Percentiles rank a stretch among this genome's conserved stretches.
These are phyloP conservation scores for Apamea crenata DNA, from an alignment of 2,888 invertebrate genomes.

Conservation along the genomic window DNA sequence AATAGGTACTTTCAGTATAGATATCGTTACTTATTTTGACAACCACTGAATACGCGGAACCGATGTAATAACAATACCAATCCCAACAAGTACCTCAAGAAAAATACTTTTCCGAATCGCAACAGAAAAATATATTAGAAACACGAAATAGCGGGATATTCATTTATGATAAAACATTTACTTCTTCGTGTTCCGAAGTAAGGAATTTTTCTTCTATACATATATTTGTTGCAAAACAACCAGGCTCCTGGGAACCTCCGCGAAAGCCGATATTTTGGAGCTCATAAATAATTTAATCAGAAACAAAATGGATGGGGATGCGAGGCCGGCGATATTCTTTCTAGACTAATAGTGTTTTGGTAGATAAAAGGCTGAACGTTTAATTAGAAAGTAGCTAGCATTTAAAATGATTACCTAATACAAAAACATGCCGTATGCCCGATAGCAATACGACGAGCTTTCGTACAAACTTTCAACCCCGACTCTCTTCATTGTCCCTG, in stretches of 20 bases:
- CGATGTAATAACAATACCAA: conserved; percentile 9
- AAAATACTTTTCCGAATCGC: conserved; percentile 23
- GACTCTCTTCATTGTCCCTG: neutral
- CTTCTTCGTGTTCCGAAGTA: conserved; percentile 47
- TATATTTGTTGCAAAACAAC: conserved; percentile 59
- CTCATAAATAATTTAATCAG: conserved; percentile 70
- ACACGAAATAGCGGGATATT: conserved; percentile 54
- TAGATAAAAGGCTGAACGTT: neutral
- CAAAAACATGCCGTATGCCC: neutral
- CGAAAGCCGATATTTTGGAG: conserved; percentile 66
- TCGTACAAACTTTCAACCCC: neutral
- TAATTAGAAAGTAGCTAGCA: conserved; percentile 13
- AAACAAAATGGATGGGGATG: conserved; percentile 61
- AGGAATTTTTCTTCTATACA: conserved; percentile 53
- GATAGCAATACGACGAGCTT: neutral
- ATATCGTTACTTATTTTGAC: neutral
- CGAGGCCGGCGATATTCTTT: conserved; percentile 28
- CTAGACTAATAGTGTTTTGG: conserved; percentile 36
- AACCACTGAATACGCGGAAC: neutral
- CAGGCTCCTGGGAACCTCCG: conserved; percentile 51
- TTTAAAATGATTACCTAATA: neutral
- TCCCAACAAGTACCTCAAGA: neutral
- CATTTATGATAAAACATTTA: conserved; percentile 62
- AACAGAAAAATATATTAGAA: conserved; percentile 39
- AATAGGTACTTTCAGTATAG: neutral